Base-by-base conservation (phyloP, 1,140 invertebrate species). In the Drosophila tristis region DNA sequence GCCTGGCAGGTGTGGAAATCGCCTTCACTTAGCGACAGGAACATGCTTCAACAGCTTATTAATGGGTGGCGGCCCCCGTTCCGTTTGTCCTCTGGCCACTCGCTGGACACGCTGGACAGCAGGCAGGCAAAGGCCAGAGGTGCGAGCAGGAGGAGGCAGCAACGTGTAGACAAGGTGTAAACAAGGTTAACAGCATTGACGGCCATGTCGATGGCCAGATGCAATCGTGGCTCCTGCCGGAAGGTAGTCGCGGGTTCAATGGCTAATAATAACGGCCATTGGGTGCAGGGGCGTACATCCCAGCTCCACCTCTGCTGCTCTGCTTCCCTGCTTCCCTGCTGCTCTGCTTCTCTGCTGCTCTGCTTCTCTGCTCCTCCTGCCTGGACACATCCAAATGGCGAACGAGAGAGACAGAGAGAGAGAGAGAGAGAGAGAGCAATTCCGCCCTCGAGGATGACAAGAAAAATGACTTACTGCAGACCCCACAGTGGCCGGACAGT, bases 151-250 rank as follows among this genome's bases (percentile, higher is more conserved):
- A 20, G 20, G 20, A 20, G 58, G 57, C 29, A 29, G n/a, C 76
- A 54, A 13, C 9, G 35, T 85, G 81, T 80, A 65, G 78, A 86
- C 78, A 87, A 76, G 77, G 74, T 87, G 81, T 86, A 86, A 85
- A 86, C 81, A 78, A 71, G 81, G 81, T 67, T 86, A 73, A 80
- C 63, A 82, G 35, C 48, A 23, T 58, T 51, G 47, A 50, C 45
- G 55, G 45, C 48, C 16, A 61, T 47, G 50, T 25, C 29, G 43
- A 13, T 16, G 49, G 58, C 26, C 54, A 20, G n/a, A 29, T 42
- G 54, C 44, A 43, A 15, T 61, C 23, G 23, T 25, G 23, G 23
- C 3, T 25, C 16, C 25, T 23, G n/a, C 20, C 43, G 49, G 43
- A 39, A 48, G 62, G 51, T 75, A 67, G 75, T 67, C 72, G 51